Evolutionary conservation across 2,888 invertebrate genomes (phyloP).

Genomic region (Calephelis perditalis): DNA sequence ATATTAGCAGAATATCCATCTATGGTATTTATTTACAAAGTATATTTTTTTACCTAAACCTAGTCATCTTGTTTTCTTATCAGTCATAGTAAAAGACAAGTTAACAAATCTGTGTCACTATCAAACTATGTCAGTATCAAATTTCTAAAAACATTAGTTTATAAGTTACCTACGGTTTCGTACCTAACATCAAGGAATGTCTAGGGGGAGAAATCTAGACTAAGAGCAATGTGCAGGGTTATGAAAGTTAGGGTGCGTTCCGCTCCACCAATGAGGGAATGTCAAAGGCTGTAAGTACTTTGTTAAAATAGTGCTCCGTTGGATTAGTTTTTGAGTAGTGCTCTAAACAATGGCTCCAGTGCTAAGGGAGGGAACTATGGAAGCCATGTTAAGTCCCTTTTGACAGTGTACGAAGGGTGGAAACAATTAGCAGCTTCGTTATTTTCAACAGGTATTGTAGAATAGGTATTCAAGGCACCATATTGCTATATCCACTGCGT

Average conservation of each 20-base stretch:
- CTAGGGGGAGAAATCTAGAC: constrained; percentile 23
- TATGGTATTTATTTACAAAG: too few relatives aligned
- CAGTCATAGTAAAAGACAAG: too few relatives aligned
- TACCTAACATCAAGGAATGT: constrained; percentile 14
- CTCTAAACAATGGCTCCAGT: constrained; percentile 57
- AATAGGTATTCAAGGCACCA: too few relatives aligned
- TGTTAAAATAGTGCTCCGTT: constrained; percentile 70
- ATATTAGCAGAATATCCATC: too few relatives aligned
- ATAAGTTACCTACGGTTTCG: too few relatives aligned
- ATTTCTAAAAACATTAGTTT: too few relatives aligned
- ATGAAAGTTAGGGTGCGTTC: constrained; percentile 6
- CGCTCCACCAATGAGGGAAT: constrained; percentile 52
- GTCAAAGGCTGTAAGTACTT: constrained; percentile 54
- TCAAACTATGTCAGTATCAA: too few relatives aligned
- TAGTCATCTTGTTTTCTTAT: too few relatives aligned
- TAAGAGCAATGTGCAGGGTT: constrained; percentile 26
- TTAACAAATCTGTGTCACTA: too few relatives aligned
- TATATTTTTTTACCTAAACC: too few relatives aligned
- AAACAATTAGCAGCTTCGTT: constrained; percentile 9
- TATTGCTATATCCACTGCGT: too few relatives aligned
- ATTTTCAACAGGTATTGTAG: not conserved
- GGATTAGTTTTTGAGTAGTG: constrained; percentile 70
- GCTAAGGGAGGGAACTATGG: constrained; percentile 39
- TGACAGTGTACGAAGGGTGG: constrained; percentile 5
- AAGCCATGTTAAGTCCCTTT: constrained; percentile 41